Conservation (phyloP, 2,888 invertebrate genomes). For the Automeris io region DNA sequence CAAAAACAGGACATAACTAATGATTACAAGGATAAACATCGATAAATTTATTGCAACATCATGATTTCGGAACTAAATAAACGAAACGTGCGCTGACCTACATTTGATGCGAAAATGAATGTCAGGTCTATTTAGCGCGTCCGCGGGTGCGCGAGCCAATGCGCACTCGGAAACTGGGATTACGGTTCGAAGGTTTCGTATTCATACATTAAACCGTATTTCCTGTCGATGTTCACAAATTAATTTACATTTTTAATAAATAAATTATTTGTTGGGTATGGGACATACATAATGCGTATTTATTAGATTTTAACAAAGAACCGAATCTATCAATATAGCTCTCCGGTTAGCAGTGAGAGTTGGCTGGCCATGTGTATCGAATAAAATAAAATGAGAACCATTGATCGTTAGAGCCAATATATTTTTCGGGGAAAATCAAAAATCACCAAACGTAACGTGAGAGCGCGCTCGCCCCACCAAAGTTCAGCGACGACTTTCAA, state of each 20-base stretch:
- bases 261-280: conserved; percentile 7
- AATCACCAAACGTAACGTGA: too few relatives aligned
- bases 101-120: conserved; percentile 54
- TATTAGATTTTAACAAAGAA: too few relatives aligned
- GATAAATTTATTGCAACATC: conserved; percentile 13
- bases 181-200: conserved; percentile 28
- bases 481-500: too few relatives aligned
- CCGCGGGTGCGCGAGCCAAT: conserved; percentile 27
- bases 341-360: too few relatives aligned
- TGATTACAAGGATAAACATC: not conserved
- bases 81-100: conserved; percentile 44
- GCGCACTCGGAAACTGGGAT: conserved; percentile 32
- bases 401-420: too few relatives aligned
- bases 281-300: too few relatives aligned
- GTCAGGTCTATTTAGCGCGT: conserved; percentile 59
- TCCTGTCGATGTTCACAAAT: conserved; percentile 11
- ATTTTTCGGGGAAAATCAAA: too few relatives aligned
- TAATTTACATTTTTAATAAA: conserved; percentile 7
- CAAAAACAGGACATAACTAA: conserved; percentile 15
- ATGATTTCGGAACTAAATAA: conserved; percentile 24
- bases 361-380: too few relatives aligned
- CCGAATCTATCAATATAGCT: too few relatives aligned
- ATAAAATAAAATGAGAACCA: too few relatives aligned
- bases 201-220: conserved; percentile 23
- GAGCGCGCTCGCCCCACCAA: too few relatives aligned